Percentiles rank a stretch among this genome's conserved stretches.
Evolutionary conservation across 2,113 vertebrate genomes (phyloP).

Genomic region (Syngnathus floridae): DNA sequence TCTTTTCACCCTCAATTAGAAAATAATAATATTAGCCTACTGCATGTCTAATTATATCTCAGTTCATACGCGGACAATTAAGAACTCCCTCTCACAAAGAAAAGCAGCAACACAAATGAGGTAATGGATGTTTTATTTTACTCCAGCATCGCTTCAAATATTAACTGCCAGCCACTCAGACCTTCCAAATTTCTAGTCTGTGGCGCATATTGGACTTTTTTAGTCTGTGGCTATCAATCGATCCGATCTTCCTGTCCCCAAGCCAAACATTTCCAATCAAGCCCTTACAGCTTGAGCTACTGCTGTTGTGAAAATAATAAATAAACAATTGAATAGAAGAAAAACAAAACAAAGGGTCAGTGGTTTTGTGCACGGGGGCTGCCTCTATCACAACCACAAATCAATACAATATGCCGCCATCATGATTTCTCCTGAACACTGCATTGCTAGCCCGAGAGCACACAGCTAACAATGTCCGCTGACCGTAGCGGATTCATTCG

Average conservation of each 20-base stretch:
- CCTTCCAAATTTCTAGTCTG: neutral
- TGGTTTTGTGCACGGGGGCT: neutral
- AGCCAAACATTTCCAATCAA: conserved; percentile 3
- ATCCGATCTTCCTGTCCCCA: neutral
- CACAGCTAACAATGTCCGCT: conserved; percentile 18
- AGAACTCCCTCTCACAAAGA: too few species aligned
- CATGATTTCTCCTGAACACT: conserved; percentile 1
- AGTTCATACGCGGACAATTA: too few species aligned
- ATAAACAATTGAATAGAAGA: conserved; percentile 1
- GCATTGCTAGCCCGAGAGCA: conserved; percentile 2
- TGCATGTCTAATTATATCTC: too few species aligned
- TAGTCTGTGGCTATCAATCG: neutral
- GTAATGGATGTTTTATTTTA: neutral
- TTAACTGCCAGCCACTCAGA: neutral
- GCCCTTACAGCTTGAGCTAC: neutral
- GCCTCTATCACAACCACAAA: neutral
- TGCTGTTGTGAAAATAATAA: neutral
- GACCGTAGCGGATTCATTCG: conserved; percentile 18
- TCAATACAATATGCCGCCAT: conserved; percentile 15
- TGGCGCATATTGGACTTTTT: neutral
- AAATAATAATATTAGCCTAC: neutral
- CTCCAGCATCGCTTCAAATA: neutral
- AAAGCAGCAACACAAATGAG: neutral
- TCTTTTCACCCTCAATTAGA: neutral
- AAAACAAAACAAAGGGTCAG: conserved; percentile 8